phyloP scores from a whole-genome alignment of 2,113 vertebrate genomes.

The Himantopus leucocephalus region DNA sequence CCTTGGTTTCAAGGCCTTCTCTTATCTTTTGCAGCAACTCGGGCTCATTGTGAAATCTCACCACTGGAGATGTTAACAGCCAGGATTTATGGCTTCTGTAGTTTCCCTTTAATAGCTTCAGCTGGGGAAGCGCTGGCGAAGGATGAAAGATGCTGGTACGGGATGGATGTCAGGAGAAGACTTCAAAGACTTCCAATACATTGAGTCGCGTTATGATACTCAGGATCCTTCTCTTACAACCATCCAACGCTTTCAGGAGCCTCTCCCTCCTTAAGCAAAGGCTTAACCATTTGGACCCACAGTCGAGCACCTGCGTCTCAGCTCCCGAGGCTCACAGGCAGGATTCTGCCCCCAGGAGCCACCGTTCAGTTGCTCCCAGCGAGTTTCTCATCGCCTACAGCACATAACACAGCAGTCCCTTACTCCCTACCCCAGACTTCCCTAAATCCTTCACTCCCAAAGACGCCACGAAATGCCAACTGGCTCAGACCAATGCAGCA shows the following conservation, averaged over 20 bases:
- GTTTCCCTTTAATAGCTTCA: slow-evolving; percentile 71
- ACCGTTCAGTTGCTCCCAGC: background rate
- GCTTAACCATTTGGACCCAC: background rate
- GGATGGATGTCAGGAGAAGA: slow-evolving; percentile 73
- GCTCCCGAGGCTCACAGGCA: background rate
- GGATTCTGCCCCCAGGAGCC: background rate
- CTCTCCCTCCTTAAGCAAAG: background rate
- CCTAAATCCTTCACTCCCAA: background rate
- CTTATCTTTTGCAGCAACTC: slow-evolving; percentile 26
- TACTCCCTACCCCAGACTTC: background rate
- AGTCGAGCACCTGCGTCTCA: background rate
- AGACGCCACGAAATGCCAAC: accelerated
- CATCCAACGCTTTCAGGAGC: slow-evolving; percentile 51
- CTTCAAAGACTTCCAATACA: slow-evolving; percentile 73
- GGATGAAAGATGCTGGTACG: slow-evolving; percentile 71
- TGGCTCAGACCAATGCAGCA: background rate
- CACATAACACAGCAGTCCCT: background rate
- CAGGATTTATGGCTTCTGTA: slow-evolving; percentile 55
- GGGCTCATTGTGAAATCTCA: slow-evolving; percentile 49
- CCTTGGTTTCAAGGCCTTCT: background rate
- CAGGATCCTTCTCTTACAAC: slow-evolving; percentile 63
- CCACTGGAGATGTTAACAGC: slow-evolving; percentile 47
- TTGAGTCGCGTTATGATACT: slow-evolving; percentile 1
- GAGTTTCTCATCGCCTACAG: background rate
- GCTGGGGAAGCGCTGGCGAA: slow-evolving; percentile 72